Percentiles rank a stretch among this genome's conserved stretches.
phyloP scores from a whole-genome alignment of 2,113 vertebrate genomes.

The Erythrocercus mccallii region DNA sequence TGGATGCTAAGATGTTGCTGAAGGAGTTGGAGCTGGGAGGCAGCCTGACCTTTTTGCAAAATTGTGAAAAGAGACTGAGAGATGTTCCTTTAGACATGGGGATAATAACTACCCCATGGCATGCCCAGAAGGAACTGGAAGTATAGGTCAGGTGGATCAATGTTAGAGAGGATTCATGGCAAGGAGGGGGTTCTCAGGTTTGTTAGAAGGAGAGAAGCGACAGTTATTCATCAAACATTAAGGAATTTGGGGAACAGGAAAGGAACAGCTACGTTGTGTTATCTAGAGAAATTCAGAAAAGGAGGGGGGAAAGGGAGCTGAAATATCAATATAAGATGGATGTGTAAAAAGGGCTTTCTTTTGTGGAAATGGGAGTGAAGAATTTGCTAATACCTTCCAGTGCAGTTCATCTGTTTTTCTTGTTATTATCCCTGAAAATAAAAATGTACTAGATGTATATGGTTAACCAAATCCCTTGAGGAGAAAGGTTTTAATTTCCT shows the following conservation, averaged over 20 bases:
- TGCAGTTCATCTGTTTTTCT: not conserved
- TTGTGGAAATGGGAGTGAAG: not conserved
- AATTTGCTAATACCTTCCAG: not conserved
- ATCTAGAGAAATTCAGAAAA: not conserved
- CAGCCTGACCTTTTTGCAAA: not conserved
- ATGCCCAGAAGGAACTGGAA: not conserved
- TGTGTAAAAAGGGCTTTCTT: not conserved
- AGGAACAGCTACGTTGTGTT: not conserved
- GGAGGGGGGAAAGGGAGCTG: not conserved
- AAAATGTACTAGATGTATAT: not conserved
- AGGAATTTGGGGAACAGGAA: not conserved
- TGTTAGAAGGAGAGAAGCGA: not conserved
- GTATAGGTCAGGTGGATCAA: not conserved
- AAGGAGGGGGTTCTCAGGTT: not conserved
- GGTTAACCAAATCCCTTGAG: not conserved
- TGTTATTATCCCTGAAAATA: not conserved
- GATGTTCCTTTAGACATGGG: not conserved
- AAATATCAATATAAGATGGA: not conserved
- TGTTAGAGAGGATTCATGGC: not conserved
- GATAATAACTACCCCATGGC: not conserved
- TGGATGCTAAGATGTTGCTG: not conserved
- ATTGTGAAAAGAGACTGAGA: not conserved
- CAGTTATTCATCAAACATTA: not conserved
- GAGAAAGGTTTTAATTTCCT: not conserved
- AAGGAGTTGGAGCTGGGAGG: not conserved